phyloP scores from a whole-genome alignment of 2,113 vertebrate genomes.

The Festucalex cinctus region DNA sequence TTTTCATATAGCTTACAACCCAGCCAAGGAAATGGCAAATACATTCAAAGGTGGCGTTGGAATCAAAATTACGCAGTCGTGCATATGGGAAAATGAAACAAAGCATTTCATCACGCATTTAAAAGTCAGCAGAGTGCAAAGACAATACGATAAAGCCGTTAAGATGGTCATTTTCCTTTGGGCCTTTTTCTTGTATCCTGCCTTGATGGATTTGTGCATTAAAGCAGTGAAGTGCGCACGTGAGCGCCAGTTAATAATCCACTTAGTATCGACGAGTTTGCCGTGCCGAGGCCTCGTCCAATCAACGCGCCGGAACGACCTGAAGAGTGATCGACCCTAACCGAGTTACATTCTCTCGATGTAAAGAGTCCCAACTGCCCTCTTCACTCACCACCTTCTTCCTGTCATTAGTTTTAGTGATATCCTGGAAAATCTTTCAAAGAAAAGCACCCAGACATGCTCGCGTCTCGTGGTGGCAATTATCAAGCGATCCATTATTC shows the following conservation, averaged over 20 bases:
- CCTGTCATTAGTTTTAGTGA: background rate
- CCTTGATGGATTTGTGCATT: background rate
- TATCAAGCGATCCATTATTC: background rate
- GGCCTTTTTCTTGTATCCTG: background rate
- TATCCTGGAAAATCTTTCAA: background rate
- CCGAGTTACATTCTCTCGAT: conserved; percentile 43
- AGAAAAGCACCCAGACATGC: background rate
- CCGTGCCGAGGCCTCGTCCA: conserved; percentile 35
- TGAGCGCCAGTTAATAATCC: conserved; percentile 20
- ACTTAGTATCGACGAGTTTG: conserved; percentile 35
- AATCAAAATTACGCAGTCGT: background rate
- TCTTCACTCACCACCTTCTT: conserved; percentile 10
- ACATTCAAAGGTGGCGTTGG: background rate
- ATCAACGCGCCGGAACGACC: conserved; percentile 14
- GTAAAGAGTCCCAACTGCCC: conserved; percentile 23
- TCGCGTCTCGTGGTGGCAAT: background rate
- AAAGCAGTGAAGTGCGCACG: background rate
- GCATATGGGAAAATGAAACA: background rate
- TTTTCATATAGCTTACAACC: background rate
- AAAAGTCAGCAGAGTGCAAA: background rate
- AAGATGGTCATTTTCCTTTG: background rate
- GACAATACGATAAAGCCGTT: background rate
- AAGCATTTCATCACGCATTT: background rate
- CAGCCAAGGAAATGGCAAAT: background rate
- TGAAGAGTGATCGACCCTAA: conserved; percentile 36